A percentile compares a stretch with the other conserved stretches of the same genome.
These are phyloP conservation scores for Watsonalla binaria DNA, from an alignment of 2,888 invertebrate genomes.

Conservation along the genomic window DNA sequence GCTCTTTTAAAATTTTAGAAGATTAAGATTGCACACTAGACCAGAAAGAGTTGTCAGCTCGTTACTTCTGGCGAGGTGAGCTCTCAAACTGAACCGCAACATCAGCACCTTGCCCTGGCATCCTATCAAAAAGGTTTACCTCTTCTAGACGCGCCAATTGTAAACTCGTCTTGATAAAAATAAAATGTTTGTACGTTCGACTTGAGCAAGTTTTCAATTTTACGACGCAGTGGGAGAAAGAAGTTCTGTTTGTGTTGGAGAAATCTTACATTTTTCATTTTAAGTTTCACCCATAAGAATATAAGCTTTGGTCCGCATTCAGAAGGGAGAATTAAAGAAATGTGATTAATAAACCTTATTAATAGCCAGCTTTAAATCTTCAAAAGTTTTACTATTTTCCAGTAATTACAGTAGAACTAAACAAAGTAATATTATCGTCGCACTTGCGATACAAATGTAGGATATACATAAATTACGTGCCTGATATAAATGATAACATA, in stretches of 20 bases:
- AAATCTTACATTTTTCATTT: not conserved
- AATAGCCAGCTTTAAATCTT: too few relatives aligned
- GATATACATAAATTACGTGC: too few relatives aligned
- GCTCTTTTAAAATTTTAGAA: too few relatives aligned
- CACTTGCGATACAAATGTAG: too few relatives aligned
- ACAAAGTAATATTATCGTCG: too few relatives aligned
- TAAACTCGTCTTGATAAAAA: constrained; percentile 5
- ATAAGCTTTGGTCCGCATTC: too few relatives aligned
- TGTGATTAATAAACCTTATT: too few relatives aligned
- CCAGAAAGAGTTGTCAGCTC: constrained; percentile 27
- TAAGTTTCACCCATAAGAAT: too few relatives aligned
- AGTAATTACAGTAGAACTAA: too few relatives aligned
- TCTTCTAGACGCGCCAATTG: constrained; percentile 11
- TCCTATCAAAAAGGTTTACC: constrained; percentile 17
- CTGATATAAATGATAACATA: too few relatives aligned
- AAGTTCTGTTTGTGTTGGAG: constrained; percentile 3
- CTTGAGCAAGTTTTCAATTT: constrained; percentile 17
- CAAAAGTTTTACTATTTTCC: too few relatives aligned
- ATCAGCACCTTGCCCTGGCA: constrained; percentile 8
- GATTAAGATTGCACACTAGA: not conserved
- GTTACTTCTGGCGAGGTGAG: constrained; percentile 22
- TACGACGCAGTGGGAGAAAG: constrained; percentile 4
- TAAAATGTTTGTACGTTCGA: constrained; percentile 14
- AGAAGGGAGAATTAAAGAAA: too few relatives aligned
- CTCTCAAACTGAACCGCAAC: constrained; percentile 17